Conservation (phyloP, 2,113 vertebrate species). For the Sclerurus mexicanus region DNA sequence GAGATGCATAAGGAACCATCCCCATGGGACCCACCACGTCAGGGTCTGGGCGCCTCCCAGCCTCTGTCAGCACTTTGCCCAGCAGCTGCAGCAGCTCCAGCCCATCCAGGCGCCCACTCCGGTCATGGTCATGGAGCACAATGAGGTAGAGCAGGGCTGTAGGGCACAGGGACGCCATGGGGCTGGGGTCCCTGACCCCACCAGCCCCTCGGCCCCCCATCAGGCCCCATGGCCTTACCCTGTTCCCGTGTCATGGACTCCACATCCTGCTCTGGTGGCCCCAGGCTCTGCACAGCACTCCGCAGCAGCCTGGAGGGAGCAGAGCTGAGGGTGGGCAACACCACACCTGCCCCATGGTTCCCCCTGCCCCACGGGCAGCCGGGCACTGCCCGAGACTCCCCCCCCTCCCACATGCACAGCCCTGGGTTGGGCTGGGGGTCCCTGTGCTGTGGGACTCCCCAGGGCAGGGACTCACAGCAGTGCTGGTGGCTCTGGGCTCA, state of each 20-base stretch:
- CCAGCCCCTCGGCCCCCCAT: accelerated
- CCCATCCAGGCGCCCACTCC: constrained; percentile 82
- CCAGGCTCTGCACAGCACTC: constrained; percentile 70
- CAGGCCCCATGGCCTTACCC: constrained; percentile 60
- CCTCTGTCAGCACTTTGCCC: constrained; percentile 65
- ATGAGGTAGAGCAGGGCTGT: constrained; percentile 87
- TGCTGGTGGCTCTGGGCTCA: neutral
- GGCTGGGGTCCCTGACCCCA: neutral
- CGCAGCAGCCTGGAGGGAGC: constrained; percentile 71
- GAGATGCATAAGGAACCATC: accelerated
- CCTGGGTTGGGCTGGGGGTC: accelerated
- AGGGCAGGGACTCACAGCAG: neutral
- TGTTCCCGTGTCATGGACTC: constrained; percentile 79
- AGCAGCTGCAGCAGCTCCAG: constrained; percentile 88
- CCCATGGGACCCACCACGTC: constrained; percentile 50
- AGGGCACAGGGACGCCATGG: neutral
- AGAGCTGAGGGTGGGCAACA: neutral
- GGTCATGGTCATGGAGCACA: constrained; percentile 84
- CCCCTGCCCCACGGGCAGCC: neutral
- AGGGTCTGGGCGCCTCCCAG: neutral
- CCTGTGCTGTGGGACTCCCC: neutral
- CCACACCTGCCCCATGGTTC: neutral
- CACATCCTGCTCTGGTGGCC: constrained; percentile 49
- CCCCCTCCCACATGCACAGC: neutral
- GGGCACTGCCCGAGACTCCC: accelerated